phyloP scores from a whole-genome alignment of 2,797 vertebrate species.

The Nyctibius grandis region DNA sequence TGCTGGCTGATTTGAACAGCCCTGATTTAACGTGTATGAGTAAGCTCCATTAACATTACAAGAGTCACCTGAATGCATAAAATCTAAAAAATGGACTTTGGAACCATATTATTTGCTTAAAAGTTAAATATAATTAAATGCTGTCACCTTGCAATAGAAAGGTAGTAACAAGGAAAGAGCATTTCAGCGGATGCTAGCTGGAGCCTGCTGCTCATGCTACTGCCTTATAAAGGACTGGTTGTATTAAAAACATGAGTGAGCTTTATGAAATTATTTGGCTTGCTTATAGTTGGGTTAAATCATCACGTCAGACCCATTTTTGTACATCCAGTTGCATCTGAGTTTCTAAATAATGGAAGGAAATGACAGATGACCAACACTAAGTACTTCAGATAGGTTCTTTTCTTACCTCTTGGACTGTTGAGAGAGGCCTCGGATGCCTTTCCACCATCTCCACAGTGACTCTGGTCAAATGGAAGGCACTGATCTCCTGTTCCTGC shows the following conservation, averaged over 20 bases:
- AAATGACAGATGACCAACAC: not conserved
- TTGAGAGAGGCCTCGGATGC: conserved; percentile 92
- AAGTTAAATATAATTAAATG: conserved; percentile 3
- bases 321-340: not conserved
- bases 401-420: conserved; percentile 90
- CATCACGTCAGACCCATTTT: not conserved
- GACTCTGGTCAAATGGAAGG: conserved; percentile 93
- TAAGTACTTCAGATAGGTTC: not conserved
- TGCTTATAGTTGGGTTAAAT: not conserved
- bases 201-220: not conserved
- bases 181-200: not conserved
- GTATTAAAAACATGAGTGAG: not conserved
- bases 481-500: conserved; percentile 97
- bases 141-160: conserved; percentile 10
- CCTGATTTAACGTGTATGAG: not conserved
- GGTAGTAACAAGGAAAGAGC: not conserved
- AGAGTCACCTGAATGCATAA: not conserved
- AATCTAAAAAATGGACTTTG: not conserved
- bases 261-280: not conserved
- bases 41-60: conserved; percentile 3
- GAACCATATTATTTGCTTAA: not conserved
- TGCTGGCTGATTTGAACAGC: conserved; percentile 6
- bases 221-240: not conserved
- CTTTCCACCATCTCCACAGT: conserved; percentile 93
- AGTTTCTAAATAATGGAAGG: not conserved